A percentile compares a stretch with the other conserved stretches of the same genome.
Evolutionary conservation across 1,140 invertebrate genomes (phyloP).

Genomic region (Phthorimaea operculella): DNA sequence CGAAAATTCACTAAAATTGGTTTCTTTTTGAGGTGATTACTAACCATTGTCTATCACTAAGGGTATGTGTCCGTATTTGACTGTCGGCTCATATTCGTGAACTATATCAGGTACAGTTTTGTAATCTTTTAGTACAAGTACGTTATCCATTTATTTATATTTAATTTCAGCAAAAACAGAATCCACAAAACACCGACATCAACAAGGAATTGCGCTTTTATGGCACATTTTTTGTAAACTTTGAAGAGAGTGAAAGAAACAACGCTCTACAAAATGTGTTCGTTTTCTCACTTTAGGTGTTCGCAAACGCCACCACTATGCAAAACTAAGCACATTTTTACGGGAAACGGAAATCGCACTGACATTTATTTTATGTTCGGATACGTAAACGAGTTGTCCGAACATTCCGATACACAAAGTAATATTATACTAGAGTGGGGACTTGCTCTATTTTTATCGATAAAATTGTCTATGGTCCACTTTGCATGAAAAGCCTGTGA

Average conservation of each 20-base stretch:
- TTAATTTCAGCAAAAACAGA: background rate
- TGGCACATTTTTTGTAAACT: background rate
- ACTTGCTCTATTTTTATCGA: too few species aligned
- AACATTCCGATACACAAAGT: too few species aligned
- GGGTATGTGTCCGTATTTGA: constrained; percentile 71
- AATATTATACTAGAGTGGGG: too few species aligned
- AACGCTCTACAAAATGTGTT: too few species aligned
- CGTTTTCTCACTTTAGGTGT: too few species aligned
- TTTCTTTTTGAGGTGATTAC: constrained; percentile 10
- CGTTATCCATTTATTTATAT: constrained; percentile 32
- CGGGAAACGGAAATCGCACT: background rate
- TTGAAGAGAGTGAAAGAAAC: too few species aligned
- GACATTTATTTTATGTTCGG: background rate
- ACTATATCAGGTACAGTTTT: constrained; percentile 80
- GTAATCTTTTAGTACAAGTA: constrained; percentile 78
- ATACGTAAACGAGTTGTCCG: background rate
- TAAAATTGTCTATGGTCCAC: too few species aligned
- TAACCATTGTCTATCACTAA: constrained; percentile 89
- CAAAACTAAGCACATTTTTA: background rate
- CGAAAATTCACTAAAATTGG: background rate
- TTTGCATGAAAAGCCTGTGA: too few species aligned
- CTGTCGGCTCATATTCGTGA: constrained; percentile 72
- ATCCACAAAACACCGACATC: background rate
- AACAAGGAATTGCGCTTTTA: background rate
- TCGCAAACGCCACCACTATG: too few species aligned